Evolutionary conservation across 2,888 invertebrate species (phyloP).

Genomic region (Drosophila anomelani): DNA sequence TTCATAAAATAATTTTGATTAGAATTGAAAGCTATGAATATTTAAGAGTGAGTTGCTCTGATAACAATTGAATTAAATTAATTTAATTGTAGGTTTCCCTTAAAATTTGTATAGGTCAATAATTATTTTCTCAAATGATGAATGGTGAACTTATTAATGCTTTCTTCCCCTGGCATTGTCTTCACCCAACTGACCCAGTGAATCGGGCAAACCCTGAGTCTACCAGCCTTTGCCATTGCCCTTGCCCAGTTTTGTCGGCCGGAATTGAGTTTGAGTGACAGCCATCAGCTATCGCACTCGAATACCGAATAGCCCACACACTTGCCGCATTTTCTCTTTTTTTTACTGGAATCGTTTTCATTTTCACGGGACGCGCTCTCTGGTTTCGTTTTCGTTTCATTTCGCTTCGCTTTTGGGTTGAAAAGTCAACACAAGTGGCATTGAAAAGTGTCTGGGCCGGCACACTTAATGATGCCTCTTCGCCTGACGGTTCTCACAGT

Average conservation of each 20-base stretch:
- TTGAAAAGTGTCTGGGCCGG: conserved; percentile 49
- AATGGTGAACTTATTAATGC: neutral
- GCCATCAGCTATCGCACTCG: conserved; percentile 63
- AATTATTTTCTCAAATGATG: neutral
- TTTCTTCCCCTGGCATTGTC: conserved; percentile 17
- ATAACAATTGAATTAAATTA: too few species aligned
- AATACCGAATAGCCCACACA: conserved; percentile 42
- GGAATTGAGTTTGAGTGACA: conserved; percentile 55
- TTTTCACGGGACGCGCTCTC: conserved; percentile 61
- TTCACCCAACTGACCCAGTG: conserved; percentile 65
- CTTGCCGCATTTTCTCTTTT: conserved; percentile 64
- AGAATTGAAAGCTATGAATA: too few species aligned
- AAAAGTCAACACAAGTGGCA: conserved; percentile 66
- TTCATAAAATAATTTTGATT: too few species aligned
- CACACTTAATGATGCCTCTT: conserved; percentile 51
- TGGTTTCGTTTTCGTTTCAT: conserved; percentile 67
- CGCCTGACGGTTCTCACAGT: conserved; percentile 57
- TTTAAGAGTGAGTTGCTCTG: too few species aligned
- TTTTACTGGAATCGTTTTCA: conserved; percentile 58
- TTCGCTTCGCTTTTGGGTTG: conserved; percentile 57
- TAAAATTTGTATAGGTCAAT: neutral
- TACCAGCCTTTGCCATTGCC: conserved; percentile 13
- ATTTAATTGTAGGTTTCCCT: neutral
- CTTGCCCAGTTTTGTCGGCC: conserved; percentile 27
- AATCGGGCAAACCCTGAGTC: conserved; percentile 47